Conservation (phyloP, 2,113 vertebrate genomes). For the Thunnus maccoyii region DNA sequence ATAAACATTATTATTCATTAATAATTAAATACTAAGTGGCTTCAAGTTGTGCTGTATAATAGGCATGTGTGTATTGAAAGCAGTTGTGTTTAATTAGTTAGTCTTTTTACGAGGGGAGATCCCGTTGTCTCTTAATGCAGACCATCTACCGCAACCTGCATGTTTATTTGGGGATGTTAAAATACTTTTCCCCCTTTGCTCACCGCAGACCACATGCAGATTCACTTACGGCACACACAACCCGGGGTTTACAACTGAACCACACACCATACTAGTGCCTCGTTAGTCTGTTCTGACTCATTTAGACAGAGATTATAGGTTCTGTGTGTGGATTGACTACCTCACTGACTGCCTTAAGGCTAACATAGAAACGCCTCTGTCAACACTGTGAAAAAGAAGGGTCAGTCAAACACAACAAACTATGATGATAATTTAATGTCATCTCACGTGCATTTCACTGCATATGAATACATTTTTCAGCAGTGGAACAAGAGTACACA, state of each 20-base stretch:
- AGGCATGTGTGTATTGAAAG: not conserved
- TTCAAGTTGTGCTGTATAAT: conserved; percentile 4
- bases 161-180: conserved; percentile 63
- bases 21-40: conserved; percentile 4
- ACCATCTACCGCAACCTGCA: conserved; percentile 36
- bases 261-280: conserved; percentile 59
- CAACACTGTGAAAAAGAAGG: conserved; percentile 9
- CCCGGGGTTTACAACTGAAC: conserved; percentile 49
- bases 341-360: conserved; percentile 32
- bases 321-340: conserved; percentile 39
- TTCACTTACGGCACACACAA: conserved; percentile 28
- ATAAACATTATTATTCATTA: conserved; percentile 15
- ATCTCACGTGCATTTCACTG: not conserved
- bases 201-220: conserved; percentile 58
- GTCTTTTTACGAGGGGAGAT: conserved; percentile 52
- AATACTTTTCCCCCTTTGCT: conserved; percentile 39
- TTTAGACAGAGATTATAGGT: conserved; percentile 60
- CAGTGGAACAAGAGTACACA: not conserved
- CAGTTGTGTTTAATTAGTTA: conserved; percentile 54
- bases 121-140: conserved; percentile 66
- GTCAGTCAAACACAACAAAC: conserved; percentile 1
- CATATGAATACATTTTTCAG: not conserved
- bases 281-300: conserved; percentile 63
- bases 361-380: not conserved
- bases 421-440: not conserved